Evolutionary conservation across 2,888 invertebrate genomes (phyloP), one percentile per base, ranked within the genome.

Genomic region (Callimorpha dominula): DNA sequence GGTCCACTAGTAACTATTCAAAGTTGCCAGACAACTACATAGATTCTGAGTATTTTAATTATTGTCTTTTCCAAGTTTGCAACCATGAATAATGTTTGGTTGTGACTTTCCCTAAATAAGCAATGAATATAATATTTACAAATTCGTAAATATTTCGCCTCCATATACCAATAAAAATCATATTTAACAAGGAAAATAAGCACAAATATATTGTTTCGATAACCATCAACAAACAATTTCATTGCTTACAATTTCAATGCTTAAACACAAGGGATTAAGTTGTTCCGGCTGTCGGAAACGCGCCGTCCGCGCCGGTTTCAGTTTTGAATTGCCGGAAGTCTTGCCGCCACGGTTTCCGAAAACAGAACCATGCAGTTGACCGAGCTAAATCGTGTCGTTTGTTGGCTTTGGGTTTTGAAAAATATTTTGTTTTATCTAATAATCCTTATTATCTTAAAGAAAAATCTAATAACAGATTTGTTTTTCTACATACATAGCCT

Each of bases 321-420:
- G 85, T 82, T 69, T 85, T 86, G 84, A 87, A 89, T 87, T 85
- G 79, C 88, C 89, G 92, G 91, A 91, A 86, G 88, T 88, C 89
- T 91, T 87, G 85, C 86, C 87, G 86, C 84, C 87, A 83, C 80
- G 77, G 81, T 81, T 87, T 90, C 90, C 88, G 87, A 83, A 75
- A 77, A 73, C 81, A 80, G 74, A 78, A 70, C 75, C 75, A 72
- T 78, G 71, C 78, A 63, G 76, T 75, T 78, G 75, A 78, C 76
- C 69, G 66, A 71, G 43, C 46, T 46, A 15, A 52, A 20, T 50
- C 31, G 12, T 54, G 62, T 65, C 65, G 60, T 68, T 57, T 65
- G 57, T 52, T 14, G 43, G 15, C 17, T 65, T 52, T 42, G 14
- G 40, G 2, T 14, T n/a, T 42, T 54, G 3, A 0, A 43, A 42